phyloP scores from a whole-genome alignment of 2,888 invertebrate genomes.

The Melangyna quadrimaculata region DNA sequence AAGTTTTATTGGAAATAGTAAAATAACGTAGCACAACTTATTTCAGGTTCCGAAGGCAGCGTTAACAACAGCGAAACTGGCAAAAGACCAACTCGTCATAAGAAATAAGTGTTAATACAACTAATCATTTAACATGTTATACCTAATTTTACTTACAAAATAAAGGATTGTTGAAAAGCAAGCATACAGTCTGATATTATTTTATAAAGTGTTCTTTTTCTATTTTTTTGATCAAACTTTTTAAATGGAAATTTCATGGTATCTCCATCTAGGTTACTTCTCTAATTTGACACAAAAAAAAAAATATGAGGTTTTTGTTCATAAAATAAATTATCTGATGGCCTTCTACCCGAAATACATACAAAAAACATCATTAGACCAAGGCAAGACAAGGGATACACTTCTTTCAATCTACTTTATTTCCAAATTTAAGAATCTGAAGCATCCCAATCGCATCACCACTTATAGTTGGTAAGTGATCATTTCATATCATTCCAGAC shows the following conservation, averaged over 20 bases:
- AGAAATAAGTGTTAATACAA: constrained; percentile 26
- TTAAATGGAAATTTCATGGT: not conserved
- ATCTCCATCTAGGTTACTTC: not conserved
- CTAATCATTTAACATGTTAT: constrained; percentile 2
- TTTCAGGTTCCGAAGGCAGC: constrained; percentile 44
- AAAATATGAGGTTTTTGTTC: not conserved
- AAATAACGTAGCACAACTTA: not conserved
- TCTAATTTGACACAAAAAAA: too few species aligned
- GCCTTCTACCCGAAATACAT: not conserved
- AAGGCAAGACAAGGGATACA: not conserved
- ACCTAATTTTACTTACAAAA: constrained; percentile 13
- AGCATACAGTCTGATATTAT: not conserved
- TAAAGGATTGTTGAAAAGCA: not conserved
- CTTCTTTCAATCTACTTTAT: too few species aligned
- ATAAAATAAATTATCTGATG: not conserved
- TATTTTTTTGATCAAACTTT: not conserved
- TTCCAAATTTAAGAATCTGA: too few species aligned
- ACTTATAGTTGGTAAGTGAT: not conserved
- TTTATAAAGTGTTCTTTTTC: not conserved
- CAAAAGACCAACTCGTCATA: constrained; percentile 30
- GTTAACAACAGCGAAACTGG: constrained; percentile 29
- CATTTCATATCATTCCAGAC: not conserved
- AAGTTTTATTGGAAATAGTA: not conserved
- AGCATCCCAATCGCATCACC: not conserved
- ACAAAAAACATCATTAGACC: not conserved